A percentile compares a stretch with the other conserved stretches of the same genome.
These are phyloP conservation scores for Pristionchus exspectatus DNA, from an alignment of 2,888 invertebrate species.

Conservation along the genomic window DNA sequence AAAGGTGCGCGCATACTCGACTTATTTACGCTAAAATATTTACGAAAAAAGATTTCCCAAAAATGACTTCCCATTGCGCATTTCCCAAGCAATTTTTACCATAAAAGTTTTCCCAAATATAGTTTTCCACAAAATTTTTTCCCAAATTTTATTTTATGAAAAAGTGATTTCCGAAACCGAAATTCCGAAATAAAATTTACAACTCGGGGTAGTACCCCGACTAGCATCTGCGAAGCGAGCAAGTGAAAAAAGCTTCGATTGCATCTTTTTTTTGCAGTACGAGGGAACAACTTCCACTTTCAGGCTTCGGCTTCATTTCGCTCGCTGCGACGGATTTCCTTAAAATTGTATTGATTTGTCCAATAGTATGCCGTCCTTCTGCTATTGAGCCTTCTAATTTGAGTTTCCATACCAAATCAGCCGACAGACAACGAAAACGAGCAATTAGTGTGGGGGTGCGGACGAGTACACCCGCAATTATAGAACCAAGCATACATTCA, in stretches of 20 bases:
- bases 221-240: neutral
- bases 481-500: neutral
- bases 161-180: too few species aligned
- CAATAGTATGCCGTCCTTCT: neutral
- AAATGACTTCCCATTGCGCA: too few species aligned
- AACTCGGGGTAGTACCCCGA: too few species aligned
- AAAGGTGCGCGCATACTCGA: too few species aligned
- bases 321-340: neutral
- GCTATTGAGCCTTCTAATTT: neutral
- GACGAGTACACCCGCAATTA: neutral
- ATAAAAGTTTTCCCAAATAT: too few species aligned
- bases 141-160: too few species aligned
- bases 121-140: too few species aligned
- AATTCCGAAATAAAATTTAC: too few species aligned
- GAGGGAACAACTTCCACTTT: neutral
- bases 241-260: neutral
- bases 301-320: neutral
- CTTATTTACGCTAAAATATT: too few species aligned
- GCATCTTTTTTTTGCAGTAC: slow-evolving; percentile 2
- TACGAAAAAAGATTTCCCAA: too few species aligned
- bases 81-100: too few species aligned
- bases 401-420: neutral
- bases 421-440: neutral
- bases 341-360: neutral
- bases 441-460: neutral